These are phyloP conservation scores for Eristalis arbustorum DNA, from an alignment of 2,888 invertebrate genomes.

Conservation along the genomic window DNA sequence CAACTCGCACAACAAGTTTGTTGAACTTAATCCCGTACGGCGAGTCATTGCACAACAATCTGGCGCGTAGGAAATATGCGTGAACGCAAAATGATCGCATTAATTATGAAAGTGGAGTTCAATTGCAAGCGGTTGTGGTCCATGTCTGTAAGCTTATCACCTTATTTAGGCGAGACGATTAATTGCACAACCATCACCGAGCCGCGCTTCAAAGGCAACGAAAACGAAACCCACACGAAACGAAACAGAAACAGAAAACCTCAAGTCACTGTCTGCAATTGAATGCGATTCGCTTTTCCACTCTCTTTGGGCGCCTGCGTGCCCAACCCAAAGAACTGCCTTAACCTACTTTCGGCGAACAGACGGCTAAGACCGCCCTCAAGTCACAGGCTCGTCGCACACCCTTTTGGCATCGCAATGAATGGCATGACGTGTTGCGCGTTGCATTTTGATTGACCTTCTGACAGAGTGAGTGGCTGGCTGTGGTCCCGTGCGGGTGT, in stretches of 20 bases:
- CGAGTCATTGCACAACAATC: slow-evolving; percentile 46
- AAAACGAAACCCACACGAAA: not conserved
- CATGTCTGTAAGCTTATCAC: slow-evolving; percentile 15
- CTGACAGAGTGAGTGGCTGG: slow-evolving; percentile 49
- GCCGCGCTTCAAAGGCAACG: slow-evolving; percentile 2
- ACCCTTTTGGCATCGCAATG: slow-evolving; percentile 38
- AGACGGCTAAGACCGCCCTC: slow-evolving; percentile 60
- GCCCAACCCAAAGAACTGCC: slow-evolving; percentile 72
- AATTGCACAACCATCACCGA: slow-evolving; percentile 48
- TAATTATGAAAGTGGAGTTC: slow-evolving; percentile 68
- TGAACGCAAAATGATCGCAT: slow-evolving; percentile 48
- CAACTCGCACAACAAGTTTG: slow-evolving; percentile 56
- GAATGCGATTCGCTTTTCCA: slow-evolving; percentile 41
- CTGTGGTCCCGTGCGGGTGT: slow-evolving; percentile 1
- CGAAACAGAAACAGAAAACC: slow-evolving; percentile 7
- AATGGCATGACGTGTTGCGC: slow-evolving; percentile 21
- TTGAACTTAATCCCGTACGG: slow-evolving; percentile 58
- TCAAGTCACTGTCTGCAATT: slow-evolving; percentile 8
- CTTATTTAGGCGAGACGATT: slow-evolving; percentile 47
- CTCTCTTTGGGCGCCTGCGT: not conserved
- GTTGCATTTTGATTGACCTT: slow-evolving; percentile 56
- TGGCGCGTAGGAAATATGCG: slow-evolving; percentile 59
- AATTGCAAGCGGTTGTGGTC: slow-evolving; percentile 51
- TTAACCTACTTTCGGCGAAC: slow-evolving; percentile 72
- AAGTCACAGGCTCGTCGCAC: slow-evolving; percentile 50